Percentiles rank a stretch among this genome's conserved stretches.
Conservation (phyloP, 2,797 vertebrate genomes). For the Parauchenoglanis punctatus region DNA sequence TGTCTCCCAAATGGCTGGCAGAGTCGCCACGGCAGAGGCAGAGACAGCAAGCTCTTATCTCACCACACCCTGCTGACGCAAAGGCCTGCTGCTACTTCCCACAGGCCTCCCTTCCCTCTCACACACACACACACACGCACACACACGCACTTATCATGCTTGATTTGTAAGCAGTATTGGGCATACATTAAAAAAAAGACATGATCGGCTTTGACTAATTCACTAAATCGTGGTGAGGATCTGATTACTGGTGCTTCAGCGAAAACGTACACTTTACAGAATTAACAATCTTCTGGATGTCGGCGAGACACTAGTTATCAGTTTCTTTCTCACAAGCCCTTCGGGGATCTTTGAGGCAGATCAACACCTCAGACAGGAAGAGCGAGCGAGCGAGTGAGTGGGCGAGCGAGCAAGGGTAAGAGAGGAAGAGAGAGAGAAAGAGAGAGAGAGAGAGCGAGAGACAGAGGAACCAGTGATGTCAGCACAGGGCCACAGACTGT, state of each 20-base stretch:
- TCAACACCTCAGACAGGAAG: conserved; percentile 48
- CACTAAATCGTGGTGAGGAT: neutral
- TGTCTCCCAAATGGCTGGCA: conserved; percentile 69
- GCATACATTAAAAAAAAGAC: neutral
- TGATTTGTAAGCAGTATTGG: conserved; percentile 6
- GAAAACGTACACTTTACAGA: neutral
- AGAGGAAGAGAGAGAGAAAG: conserved; percentile 2
- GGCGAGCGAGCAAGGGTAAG: neutral
- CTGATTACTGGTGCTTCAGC: neutral
- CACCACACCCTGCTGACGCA: conserved; percentile 77
- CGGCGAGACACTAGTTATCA: neutral
- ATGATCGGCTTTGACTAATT: neutral
- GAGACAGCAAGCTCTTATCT: conserved; percentile 70
- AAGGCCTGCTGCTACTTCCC: conserved; percentile 63
- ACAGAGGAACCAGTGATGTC: conserved; percentile 40
- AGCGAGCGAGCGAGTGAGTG: neutral
- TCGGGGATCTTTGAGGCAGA: conserved; percentile 14
- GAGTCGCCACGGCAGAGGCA: conserved; percentile 51
- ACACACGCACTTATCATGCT: conserved; percentile 38
- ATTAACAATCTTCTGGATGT: neutral
- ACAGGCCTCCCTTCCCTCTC: conserved; percentile 62
- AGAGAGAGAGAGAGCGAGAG: conserved; percentile 16
- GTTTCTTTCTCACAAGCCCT: conserved; percentile 31
- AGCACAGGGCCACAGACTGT: conserved; percentile 32
- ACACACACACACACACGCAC: conserved; percentile 33